phyloP scores from a whole-genome alignment of 2,113 vertebrate species.

The Xyliphius kryptos region DNA sequence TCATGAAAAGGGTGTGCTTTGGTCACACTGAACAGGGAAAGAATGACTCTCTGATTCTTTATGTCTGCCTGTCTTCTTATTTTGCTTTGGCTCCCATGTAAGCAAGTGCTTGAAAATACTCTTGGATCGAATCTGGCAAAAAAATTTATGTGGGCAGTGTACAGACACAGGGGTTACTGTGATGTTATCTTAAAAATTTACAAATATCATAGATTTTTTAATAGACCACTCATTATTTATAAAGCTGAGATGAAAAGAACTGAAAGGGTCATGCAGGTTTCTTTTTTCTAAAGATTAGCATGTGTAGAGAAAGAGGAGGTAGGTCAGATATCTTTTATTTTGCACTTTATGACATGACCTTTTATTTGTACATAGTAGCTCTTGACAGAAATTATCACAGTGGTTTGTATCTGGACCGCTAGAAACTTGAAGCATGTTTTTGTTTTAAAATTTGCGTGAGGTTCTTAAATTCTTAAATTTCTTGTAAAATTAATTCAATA shows the following conservation, averaged over 20 bases:
- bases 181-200: constrained; percentile 36
- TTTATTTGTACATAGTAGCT: constrained; percentile 36
- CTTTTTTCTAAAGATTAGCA: constrained; percentile 44
- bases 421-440: too few relatives aligned
- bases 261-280: constrained; percentile 50
- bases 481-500: too few relatives aligned
- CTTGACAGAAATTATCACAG: constrained; percentile 13
- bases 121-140: constrained; percentile 48
- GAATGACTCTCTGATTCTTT: constrained; percentile 49
- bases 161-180: constrained; percentile 27
- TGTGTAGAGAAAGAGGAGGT: constrained; percentile 25
- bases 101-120: constrained; percentile 50
- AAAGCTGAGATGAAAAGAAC: constrained; percentile 44
- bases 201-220: constrained; percentile 44
- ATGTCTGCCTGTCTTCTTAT: constrained; percentile 49
- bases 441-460: too few relatives aligned
- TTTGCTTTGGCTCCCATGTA: constrained; percentile 55
- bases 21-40: constrained; percentile 59
- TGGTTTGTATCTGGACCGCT: too few relatives aligned
- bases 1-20: constrained; percentile 51
- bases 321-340: constrained; percentile 16
- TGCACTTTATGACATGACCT: constrained; percentile 13
- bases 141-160: constrained; percentile 32
- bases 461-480: too few relatives aligned
- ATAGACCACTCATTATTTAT: constrained; percentile 43